These are phyloP conservation scores for Apeira syringaria DNA, from an alignment of 2,888 invertebrate genomes.

Conservation along the genomic window DNA sequence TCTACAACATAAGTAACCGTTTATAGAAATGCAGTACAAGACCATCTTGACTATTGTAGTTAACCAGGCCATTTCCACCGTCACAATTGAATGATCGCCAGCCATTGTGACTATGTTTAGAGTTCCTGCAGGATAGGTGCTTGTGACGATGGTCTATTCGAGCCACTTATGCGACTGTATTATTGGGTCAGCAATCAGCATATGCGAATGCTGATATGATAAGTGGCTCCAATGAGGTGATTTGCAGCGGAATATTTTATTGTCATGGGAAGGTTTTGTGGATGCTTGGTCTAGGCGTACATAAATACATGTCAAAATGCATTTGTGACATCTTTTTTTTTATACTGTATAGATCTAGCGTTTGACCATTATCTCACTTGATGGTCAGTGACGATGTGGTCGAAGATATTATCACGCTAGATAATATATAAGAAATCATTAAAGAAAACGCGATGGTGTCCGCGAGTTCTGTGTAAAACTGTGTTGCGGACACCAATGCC, in stretches of 20 bases:
- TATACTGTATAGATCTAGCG: no score
- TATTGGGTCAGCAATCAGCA: conserved; percentile 72
- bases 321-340: no score
- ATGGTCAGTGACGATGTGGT: no score
- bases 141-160: conserved; percentile 37
- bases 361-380: no score
- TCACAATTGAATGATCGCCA: conserved; percentile 79
- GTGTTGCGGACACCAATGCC: no score
- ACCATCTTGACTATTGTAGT: conserved; percentile 62
- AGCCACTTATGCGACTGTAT: conserved; percentile 64
- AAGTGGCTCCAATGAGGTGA: conserved; percentile 46
- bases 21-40: conserved; percentile 77
- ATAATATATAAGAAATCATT: no score
- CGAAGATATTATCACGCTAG: no score
- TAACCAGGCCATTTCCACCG: conserved; percentile 73
- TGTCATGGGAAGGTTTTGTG: conserved; percentile 26
- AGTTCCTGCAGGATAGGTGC: conserved; percentile 79
- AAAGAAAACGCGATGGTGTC: no score
- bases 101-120: conserved; percentile 82
- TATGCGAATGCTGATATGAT: conserved; percentile 56
- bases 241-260: conserved; percentile 49
- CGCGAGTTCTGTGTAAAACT: no score
- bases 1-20: background rate
- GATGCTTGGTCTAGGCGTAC: conserved; percentile 5
- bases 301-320: no score